Evolutionary conservation across 2,113 vertebrate species (phyloP), one percentile per base, ranked within the genome.

Genomic region (Marcusenius ussheri): DNA sequence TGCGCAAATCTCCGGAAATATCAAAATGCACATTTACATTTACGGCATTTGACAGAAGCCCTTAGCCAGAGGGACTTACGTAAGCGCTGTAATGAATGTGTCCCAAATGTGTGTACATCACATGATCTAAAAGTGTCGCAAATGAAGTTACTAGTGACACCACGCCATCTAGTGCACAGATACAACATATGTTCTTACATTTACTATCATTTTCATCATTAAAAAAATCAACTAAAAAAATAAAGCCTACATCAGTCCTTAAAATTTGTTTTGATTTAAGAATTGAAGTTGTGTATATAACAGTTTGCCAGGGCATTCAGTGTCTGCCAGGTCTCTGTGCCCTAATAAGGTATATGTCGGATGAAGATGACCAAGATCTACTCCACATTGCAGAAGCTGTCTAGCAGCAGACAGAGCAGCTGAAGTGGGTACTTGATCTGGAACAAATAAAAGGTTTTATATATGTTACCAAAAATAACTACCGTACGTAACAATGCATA

Each of bases 281-380:
- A 21, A 50, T n/a, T 45, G 5, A 0, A 96, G 56, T 1, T 56
- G 56, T n/a, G 87, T 46, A 2, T 96, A 94, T 50, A 96, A 92
- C 1, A 93, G 88, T 2, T 89, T 56, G 89, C 95, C 95, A 1
- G 95, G 95, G 90, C 95, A 96, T 45, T 92, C 88, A 1, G 95
- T 95, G 0, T 2, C 2, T 85, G 88, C 91, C 90, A 95, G 5
- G 90, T 96, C 95, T 91, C 90, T 93, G 92, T 96, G 95, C 0
- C 94, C 95, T 0, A 88, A 27, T 45, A 96, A 80, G 46, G 15
- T 6, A 89, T 91, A 96, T 19, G 27, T 1, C 45, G 90, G 87
- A 1, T 4, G 21, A 70, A 95, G 7, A 70, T 91, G 91, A 2
- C 91, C 91, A 21, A 74, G 84, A 62, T 77, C 89, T 83, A 94